These are phyloP conservation scores for Amphiduros pacificus DNA, from an alignment of 2,888 invertebrate genomes.

Conservation along the genomic window DNA sequence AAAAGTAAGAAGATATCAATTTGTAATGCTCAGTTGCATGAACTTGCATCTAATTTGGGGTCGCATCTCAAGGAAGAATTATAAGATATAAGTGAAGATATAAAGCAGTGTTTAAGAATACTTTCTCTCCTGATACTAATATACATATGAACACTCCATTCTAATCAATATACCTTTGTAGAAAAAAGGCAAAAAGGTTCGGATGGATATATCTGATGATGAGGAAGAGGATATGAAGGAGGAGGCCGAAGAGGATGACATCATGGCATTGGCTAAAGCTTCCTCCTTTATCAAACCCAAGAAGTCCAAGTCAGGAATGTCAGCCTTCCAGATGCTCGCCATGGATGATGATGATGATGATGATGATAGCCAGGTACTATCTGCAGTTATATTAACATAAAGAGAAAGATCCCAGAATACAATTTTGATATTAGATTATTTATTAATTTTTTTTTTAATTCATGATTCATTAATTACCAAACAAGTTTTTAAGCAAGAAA, in stretches of 20 bases:
- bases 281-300: background rate
- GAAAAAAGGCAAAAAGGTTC: background rate
- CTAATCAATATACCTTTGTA: background rate
- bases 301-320: constrained; percentile 8
- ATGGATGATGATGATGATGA: constrained; percentile 21
- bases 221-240: constrained; percentile 27
- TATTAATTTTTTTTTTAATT: background rate
- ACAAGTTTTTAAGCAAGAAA: no score
- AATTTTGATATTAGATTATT: background rate
- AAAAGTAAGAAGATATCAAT: no score
- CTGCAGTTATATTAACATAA: background rate
- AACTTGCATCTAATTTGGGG: no score
- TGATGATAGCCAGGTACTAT: background rate
- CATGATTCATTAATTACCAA: no score
- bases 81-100: no score
- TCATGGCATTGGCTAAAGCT: background rate
- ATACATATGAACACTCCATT: no score
- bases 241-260: constrained; percentile 22
- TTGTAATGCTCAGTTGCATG: no score
- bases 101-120: no score
- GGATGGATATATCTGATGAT: no score
- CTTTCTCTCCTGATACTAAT: no score
- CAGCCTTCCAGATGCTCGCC: constrained; percentile 18
- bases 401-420: no score
- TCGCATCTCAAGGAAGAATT: no score